Evolutionary conservation across 2,797 vertebrate species (phyloP).

Genomic region (Staurois parvus): DNA sequence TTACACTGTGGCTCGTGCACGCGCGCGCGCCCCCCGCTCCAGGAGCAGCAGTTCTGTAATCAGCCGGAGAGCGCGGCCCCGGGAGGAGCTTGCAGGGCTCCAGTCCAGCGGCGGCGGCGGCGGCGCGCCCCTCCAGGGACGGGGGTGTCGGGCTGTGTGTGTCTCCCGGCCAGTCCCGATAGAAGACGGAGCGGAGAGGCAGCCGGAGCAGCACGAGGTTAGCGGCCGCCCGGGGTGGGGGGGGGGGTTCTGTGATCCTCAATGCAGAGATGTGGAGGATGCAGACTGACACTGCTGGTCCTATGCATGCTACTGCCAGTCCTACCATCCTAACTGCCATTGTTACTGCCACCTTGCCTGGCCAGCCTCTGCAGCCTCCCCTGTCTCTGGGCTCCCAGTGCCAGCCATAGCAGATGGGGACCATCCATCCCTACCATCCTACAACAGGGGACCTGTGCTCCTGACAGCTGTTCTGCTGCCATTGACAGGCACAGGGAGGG

Average conservation of each 20-base stretch:
- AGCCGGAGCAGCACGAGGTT: constrained; percentile 24
- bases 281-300: too few relatives aligned
- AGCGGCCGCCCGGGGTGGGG: constrained; percentile 6
- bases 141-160: constrained; percentile 37
- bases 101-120: constrained; percentile 37
- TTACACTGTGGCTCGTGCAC: not conserved
- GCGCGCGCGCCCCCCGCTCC: not conserved
- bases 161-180: constrained; percentile 52
- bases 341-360: too few relatives aligned
- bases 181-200: constrained; percentile 45
- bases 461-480: constrained; percentile 29
- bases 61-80: not conserved
- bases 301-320: too few relatives aligned
- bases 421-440: not conserved
- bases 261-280: too few relatives aligned
- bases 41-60: not conserved
- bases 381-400: not conserved
- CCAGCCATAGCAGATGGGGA: constrained; percentile 10
- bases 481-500: not conserved
- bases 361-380: too few relatives aligned
- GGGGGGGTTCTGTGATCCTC: too few relatives aligned
- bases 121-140: constrained; percentile 53
- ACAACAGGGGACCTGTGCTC: constrained; percentile 1
- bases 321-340: too few relatives aligned
- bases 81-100: constrained; percentile 23